Evolutionary conservation across 2,888 invertebrate genomes (phyloP).

Genomic region (Arctia plantaginis): DNA sequence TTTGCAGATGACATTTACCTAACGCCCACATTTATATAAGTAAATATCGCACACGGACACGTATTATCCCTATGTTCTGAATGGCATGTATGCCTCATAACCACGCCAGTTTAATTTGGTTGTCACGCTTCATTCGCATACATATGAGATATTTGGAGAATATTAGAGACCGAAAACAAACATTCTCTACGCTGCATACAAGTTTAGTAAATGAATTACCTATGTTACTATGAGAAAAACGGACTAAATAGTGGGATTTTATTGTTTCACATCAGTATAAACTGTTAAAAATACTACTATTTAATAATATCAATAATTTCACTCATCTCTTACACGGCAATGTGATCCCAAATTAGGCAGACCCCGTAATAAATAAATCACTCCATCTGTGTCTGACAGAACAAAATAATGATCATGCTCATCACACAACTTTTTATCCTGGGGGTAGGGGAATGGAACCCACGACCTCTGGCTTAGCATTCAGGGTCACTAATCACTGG

Average conservation of each 20-base stretch:
- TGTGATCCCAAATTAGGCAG: no score
- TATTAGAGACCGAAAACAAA: neutral
- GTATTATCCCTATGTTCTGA: neutral
- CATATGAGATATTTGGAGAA: neutral
- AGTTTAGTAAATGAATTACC: conserved; percentile 1
- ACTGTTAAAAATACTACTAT: neutral
- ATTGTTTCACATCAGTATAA: neutral
- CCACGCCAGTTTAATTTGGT: neutral
- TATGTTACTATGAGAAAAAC: neutral
- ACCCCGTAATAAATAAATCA: no score
- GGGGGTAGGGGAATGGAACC: no score
- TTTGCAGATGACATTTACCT: neutral
- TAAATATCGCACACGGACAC: neutral
- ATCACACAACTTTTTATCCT: no score
- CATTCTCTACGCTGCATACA: neutral
- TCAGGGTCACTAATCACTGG: no score
- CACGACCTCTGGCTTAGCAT: no score
- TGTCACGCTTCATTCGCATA: conserved; percentile 4
- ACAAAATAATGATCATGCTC: no score
- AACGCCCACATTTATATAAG: neutral
- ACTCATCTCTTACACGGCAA: no score
- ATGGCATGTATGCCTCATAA: neutral
- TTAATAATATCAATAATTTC: no score
- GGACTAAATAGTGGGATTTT: no score
- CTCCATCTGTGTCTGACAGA: no score